Evolutionary conservation across 2,113 vertebrate genomes (phyloP).

Genomic region (Stictonetta naevosa): DNA sequence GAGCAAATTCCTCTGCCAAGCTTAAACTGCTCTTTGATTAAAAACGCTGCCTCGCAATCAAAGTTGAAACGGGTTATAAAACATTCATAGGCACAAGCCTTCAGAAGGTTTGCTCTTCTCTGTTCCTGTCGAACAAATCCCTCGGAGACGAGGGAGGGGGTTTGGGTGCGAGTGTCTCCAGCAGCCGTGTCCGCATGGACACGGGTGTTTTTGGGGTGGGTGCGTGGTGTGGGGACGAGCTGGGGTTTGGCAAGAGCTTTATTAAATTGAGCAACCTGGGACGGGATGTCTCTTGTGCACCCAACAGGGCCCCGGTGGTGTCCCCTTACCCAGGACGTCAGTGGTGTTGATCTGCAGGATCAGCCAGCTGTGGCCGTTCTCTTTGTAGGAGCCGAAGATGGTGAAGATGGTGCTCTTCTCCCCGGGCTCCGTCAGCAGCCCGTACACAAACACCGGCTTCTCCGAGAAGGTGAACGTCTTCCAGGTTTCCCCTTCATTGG

Average conservation of each 20-base stretch:
- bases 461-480: conserved; percentile 88
- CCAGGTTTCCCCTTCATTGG: conserved; percentile 97
- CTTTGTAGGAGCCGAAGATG: conserved; percentile 94
- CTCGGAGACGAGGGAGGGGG: background rate
- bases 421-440: conserved; percentile 93
- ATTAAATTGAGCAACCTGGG: accelerated
- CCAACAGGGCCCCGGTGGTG: no score
- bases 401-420: conserved; percentile 98
- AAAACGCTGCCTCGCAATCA: conserved; percentile 54
- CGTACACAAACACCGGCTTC: conserved; percentile 90
- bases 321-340: conserved; percentile 85
- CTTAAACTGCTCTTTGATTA: conserved; percentile 64
- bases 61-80: conserved; percentile 54
- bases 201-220: background rate
- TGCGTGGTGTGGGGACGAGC: accelerated
- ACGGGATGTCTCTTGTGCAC: background rate
- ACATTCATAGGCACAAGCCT: conserved; percentile 57
- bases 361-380: conserved; percentile 95
- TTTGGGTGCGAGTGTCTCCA: accelerated
- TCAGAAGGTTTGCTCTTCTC: background rate
- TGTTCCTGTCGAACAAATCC: background rate
- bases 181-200: accelerated
- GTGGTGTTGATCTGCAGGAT: conserved; percentile 97
- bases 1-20: conserved; percentile 52
- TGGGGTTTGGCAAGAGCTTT: background rate